These are phyloP conservation scores for Sinosuthora webbiana DNA, from an alignment of 2,113 vertebrate species.

Conservation along the genomic window DNA sequence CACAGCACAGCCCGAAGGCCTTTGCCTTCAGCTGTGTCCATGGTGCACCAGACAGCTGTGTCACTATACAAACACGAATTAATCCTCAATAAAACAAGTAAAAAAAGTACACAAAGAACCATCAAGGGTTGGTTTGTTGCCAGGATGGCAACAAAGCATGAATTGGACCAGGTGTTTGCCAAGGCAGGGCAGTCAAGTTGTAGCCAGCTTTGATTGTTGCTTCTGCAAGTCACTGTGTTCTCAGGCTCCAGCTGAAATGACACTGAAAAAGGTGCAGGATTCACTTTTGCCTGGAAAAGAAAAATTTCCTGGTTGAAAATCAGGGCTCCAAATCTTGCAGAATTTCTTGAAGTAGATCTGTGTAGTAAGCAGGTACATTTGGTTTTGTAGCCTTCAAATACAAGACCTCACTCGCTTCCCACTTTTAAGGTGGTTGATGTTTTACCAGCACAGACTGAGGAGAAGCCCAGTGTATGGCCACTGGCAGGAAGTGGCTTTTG, in stretches of 20 bases:
- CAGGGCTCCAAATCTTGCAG: background rate
- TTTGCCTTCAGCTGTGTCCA: background rate
- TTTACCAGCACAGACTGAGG: background rate
- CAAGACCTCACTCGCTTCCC: background rate
- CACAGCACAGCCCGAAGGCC: background rate
- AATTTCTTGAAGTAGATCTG: background rate
- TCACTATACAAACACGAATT: background rate
- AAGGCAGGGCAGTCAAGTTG: background rate
- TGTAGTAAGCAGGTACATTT: background rate
- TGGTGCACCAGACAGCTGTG: background rate
- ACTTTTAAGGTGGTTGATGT: background rate
- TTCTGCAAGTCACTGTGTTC: background rate
- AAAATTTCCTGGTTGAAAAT: background rate
- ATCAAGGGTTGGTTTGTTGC: background rate
- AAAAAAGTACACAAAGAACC: background rate
- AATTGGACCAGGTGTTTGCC: background rate
- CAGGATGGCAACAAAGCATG: background rate
- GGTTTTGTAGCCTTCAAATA: background rate
- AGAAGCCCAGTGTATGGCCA: rapidly evolving
- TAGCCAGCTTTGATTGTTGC: background rate
- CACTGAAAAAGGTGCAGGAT: background rate
- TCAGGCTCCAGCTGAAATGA: background rate
- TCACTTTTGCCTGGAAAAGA: background rate
- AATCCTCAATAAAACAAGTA: constrained; percentile 3
- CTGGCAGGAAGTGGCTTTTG: background rate